These are phyloP conservation scores for Odocoileus hemionus DNA, from an alignment of 2,113 vertebrate genomes.

Conservation along the genomic window DNA sequence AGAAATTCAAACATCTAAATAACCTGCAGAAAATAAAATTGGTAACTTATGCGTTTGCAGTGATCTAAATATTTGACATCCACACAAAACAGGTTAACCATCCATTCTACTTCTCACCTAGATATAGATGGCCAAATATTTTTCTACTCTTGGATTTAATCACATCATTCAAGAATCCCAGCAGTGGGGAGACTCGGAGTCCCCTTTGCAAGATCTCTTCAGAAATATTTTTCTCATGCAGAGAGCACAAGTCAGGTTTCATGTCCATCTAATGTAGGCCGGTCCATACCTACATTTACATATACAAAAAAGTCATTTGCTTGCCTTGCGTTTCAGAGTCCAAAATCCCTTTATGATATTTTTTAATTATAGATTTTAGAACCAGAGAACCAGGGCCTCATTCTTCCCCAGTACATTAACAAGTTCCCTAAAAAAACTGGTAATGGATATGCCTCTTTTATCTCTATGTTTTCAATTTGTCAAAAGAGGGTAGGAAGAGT, in stretches of 20 bases:
- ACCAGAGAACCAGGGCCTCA: not conserved
- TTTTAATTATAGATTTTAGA: not conserved
- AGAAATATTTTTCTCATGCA: not conserved
- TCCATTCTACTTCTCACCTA: not conserved
- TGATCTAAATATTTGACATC: not conserved
- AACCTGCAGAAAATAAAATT: not conserved
- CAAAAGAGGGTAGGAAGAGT: not conserved
- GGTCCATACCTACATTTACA: not conserved
- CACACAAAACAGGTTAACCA: not conserved
- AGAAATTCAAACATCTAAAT: not conserved
- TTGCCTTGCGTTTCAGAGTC: not conserved
- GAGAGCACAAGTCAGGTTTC: not conserved
- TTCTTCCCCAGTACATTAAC: not conserved
- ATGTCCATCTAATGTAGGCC: not conserved
- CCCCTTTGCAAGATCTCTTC: not conserved
- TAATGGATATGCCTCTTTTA: not conserved
- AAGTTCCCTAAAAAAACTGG: not conserved
- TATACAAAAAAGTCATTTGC: not conserved
- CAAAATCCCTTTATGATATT: not conserved
- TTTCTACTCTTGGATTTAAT: not conserved
- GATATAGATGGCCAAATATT: not conserved
- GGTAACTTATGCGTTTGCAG: not conserved
- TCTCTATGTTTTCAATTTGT: not conserved
- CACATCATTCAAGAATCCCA: not conserved
- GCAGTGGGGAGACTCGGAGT: accelerated